Conservation (phyloP, 2,113 vertebrate genomes). For the Pelecanoides urinatrix region DNA sequence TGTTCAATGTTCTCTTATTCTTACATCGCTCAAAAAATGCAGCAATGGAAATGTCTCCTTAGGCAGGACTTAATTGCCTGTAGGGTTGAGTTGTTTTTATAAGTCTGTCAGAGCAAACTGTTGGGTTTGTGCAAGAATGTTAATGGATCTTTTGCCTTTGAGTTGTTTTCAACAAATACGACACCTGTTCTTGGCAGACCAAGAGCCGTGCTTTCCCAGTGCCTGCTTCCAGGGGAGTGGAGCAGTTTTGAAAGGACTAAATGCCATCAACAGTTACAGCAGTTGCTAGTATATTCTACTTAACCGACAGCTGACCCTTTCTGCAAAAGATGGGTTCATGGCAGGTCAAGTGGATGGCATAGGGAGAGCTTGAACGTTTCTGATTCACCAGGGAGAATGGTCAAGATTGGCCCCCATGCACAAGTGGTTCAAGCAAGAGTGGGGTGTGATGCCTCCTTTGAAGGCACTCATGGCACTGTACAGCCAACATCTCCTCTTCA, state of each 20-base stretch:
- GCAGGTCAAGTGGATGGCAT: background rate
- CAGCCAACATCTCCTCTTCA: background rate
- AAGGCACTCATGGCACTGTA: background rate
- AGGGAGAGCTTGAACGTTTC: background rate
- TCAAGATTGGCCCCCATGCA: background rate
- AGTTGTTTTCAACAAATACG: background rate
- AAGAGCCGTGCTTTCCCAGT: background rate
- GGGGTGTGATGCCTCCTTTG: background rate
- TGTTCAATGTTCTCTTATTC: background rate
- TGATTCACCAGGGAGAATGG: background rate
- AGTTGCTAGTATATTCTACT: background rate
- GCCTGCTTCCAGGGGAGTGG: background rate
- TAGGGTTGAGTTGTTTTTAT: background rate
- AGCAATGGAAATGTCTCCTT: background rate
- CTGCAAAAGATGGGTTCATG: background rate
- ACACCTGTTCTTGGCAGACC: background rate
- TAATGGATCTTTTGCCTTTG: slow-evolving; percentile 11
- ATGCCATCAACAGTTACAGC: background rate
- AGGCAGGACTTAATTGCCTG: background rate
- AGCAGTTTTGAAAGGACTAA: background rate
- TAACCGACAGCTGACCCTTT: background rate
- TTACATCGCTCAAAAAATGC: background rate
- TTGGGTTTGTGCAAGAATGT: background rate
- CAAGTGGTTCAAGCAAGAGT: background rate
- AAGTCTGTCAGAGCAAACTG: background rate